Evolutionary conservation across 2,113 vertebrate species (phyloP).

Genomic region (Chaenocephalus aceratus): DNA sequence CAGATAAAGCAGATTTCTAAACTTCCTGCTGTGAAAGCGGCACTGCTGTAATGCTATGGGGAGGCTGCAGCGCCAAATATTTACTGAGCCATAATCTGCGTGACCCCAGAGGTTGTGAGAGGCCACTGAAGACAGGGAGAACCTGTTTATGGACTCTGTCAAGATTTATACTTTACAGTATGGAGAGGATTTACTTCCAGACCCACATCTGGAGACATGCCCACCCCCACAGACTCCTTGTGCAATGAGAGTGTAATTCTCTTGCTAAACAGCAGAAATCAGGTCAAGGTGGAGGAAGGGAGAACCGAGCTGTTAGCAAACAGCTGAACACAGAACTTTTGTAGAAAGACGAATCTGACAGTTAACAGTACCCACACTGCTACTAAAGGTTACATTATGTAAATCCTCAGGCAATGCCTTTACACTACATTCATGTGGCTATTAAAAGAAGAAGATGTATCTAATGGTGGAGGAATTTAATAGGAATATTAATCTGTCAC

Average conservation of each 20-base stretch:
- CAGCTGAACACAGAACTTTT: background rate
- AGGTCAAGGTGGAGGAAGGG: background rate
- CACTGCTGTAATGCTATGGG: constrained; percentile 3
- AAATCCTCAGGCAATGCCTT: constrained; percentile 61
- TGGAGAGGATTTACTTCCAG: constrained; percentile 32
- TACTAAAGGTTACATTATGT: constrained; percentile 20
- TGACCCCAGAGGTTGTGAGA: constrained; percentile 62
- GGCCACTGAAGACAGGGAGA: constrained; percentile 46
- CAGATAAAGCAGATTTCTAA: background rate
- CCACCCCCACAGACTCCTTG: constrained; percentile 37
- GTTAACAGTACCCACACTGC: constrained; percentile 27
- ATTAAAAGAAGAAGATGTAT: constrained; percentile 60
- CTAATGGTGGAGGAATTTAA: constrained; percentile 54
- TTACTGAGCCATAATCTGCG: constrained; percentile 65
- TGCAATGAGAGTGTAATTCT: constrained; percentile 28
- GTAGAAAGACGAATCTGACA: background rate
- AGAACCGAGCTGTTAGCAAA: background rate
- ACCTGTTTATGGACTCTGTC: constrained; percentile 26
- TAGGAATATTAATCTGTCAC: constrained; percentile 61
- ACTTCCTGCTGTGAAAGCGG: constrained; percentile 14
- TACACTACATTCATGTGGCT: constrained; percentile 41
- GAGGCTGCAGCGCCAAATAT: constrained; percentile 60
- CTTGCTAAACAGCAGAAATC: constrained; percentile 54
- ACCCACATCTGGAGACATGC: constrained; percentile 77
- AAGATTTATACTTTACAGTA: constrained; percentile 43